These are phyloP conservation scores for Anolis sagrei DNA, from an alignment of 2,113 vertebrate genomes.

Conservation along the genomic window DNA sequence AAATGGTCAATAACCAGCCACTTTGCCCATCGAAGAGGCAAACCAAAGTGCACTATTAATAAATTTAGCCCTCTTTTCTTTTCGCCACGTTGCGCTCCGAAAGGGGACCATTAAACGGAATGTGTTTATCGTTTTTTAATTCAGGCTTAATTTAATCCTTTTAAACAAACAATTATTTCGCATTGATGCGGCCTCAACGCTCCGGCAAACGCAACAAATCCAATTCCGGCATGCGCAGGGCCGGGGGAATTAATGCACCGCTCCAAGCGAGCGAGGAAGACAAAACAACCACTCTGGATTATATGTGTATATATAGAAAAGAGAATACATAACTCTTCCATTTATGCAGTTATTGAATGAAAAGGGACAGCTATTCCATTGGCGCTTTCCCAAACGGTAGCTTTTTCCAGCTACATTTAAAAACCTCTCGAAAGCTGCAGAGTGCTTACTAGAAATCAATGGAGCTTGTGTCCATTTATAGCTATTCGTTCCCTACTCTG, in stretches of 20 bases:
- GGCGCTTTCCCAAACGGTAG: not conserved
- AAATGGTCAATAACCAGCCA: slow-evolving; percentile 86
- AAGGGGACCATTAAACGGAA: slow-evolving; percentile 79
- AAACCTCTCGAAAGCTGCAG: not conserved
- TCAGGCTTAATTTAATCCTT: slow-evolving; percentile 83
- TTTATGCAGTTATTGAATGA: slow-evolving; percentile 33
- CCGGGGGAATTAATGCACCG: slow-evolving; percentile 57
- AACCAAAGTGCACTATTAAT: slow-evolving; percentile 86
- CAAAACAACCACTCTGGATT: slow-evolving; percentile 16
- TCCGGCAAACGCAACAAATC: slow-evolving; percentile 67
- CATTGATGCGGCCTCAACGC: slow-evolving; percentile 77
- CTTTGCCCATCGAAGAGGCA: slow-evolving; percentile 79
- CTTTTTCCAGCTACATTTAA: not conserved
- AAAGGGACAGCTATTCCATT: slow-evolving; percentile 16
- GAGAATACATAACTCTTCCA: slow-evolving; percentile 2
- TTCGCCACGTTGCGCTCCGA: slow-evolving; percentile 79
- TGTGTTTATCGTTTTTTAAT: slow-evolving; percentile 78
- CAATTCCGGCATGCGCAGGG: slow-evolving; percentile 64
- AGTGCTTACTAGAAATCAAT: slow-evolving; percentile 3
- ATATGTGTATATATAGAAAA: not conserved
- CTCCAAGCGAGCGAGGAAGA: slow-evolving; percentile 51
- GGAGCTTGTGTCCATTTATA: not conserved
- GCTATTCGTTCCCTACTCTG: not conserved
- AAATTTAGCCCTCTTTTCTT: slow-evolving; percentile 80
- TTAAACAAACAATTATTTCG: slow-evolving; percentile 78